Base-by-base conservation (phyloP, 2,888 invertebrate species). In the Lepidonotus clava region DNA sequence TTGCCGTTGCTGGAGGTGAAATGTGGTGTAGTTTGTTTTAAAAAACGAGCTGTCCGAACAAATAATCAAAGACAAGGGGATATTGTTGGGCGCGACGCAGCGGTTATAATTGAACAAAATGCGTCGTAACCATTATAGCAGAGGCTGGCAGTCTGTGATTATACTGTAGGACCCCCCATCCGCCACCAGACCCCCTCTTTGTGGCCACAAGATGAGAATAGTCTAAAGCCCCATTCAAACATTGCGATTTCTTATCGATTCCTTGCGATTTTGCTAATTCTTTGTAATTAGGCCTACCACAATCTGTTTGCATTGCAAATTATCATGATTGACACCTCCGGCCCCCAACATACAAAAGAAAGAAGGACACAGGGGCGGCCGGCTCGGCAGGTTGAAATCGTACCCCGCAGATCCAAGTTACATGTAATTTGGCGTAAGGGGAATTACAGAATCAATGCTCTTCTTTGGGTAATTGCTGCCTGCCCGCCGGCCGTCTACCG, bases 381-480 rank as follows among this genome's bases (percentile, higher is more conserved):
- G 24, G 61, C 28, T 11, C 61, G 24, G 61, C 71, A 11, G 14
- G 38, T 11, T 71, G 36, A 34, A 34, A 71, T 38, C 38, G 4
- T 71, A 34, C 71, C 2, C 71, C 71, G 0, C 8, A 18, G 71
- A 71, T 71, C 71, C 71, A 71, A 71, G 71, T 71, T 71, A 71
- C 36, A 24, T 71, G 71, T 71, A 71, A 71, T 71, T 71, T 71
- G 38, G 71, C 24, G 71, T 71, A 71, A 71, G 38, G 71, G 71
- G 71, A 71, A 71, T 71, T 71, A 71, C 71, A 36, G 71, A 71
- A 71, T 71, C 34, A 71, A 71, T 71, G 71, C 36, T 34, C 36
- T 18, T 32, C 71, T 34, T 36, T 4, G 36, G 38, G 71, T 71
- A 71, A 71, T 71, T 71, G 71, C 71, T 36, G 34, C 14, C 14